These are phyloP conservation scores for Anolis apletophallus DNA, from an alignment of 2,797 vertebrate genomes.

Conservation along the genomic window DNA sequence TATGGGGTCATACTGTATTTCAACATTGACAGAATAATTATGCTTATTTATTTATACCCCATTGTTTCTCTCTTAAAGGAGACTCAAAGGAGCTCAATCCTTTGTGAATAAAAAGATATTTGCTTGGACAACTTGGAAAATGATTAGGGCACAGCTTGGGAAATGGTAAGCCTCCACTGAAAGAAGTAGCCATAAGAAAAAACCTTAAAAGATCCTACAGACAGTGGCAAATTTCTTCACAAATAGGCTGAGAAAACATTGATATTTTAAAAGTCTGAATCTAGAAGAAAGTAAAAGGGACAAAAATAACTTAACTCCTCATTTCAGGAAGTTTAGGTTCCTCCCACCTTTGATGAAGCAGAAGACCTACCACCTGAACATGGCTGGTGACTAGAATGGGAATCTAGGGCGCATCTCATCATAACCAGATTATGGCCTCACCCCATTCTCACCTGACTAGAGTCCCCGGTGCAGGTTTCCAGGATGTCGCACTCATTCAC, in stretches of 20 bases:
- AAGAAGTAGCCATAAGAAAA: too few species aligned
- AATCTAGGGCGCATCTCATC: neutral
- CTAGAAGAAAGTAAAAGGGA: neutral
- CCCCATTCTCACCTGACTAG: constrained; percentile 86
- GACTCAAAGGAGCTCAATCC: too few species aligned
- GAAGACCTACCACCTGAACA: neutral
- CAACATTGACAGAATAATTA: too few species aligned
- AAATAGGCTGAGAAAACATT: neutral
- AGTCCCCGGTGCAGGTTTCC: constrained; percentile 92
- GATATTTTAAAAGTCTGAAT: neutral
- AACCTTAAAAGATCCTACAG: neutral
- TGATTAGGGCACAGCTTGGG: too few species aligned
- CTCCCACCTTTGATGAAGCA: rapidly evolving
- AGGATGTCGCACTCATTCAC: constrained; percentile 95
- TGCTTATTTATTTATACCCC: too few species aligned
- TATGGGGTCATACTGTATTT: too few species aligned
- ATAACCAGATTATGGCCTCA: neutral
- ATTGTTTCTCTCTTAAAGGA: too few species aligned
- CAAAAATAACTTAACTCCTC: neutral
- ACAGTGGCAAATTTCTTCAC: neutral
- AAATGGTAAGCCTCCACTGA: too few species aligned
- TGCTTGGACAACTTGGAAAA: too few species aligned
- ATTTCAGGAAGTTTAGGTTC: neutral
- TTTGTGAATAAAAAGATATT: too few species aligned
- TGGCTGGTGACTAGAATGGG: neutral